Evolutionary conservation across 64 coral and sea anemone genomes (phyloP), one percentile per base, ranked within the genome.

Genomic region (Pocillopora verrucosa): DNA sequence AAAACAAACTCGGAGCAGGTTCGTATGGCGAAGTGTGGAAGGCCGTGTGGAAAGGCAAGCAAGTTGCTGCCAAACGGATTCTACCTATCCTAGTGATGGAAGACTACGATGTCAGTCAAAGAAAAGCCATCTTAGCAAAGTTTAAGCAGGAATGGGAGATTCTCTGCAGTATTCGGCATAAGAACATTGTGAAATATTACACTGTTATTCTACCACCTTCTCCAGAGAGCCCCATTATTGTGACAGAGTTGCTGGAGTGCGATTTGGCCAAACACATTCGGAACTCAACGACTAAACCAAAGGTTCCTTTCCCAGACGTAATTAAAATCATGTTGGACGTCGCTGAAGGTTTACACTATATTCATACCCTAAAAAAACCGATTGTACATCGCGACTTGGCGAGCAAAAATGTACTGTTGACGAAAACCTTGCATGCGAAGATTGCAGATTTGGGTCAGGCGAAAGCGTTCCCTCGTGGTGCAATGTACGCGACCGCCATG

Each of bases 121-220:
- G 87, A 34, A 80, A 65, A 10, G 88, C 86, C 16, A 78, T 90
- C 62, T 70, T 93, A 14, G 77, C 79, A 16, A 96, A 78, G 36
- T 89, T 89, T 86, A 78, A 93, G 85, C 64, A 61, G 51, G 95
- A 96, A 60, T 96, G 95, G 95, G 91, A 93, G 59, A 57, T 96
- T 15, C 79, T 96, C 70, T 56, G 60, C 22, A 83, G 30, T 67
- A 72, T 96, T 12, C 87, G 91, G 22, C 95, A 96, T 56, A 83
- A 84, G n/a, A 96, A 96, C 12, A 93, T 96, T 60, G 95, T 96
- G 5, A 62, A 91, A 72, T 96, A 96, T 85, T 93, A 83, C 70
- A 96, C 95, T 16, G 88, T 96, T 36, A 93, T 96, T 16, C 22
- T 93, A 11, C 87, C 90, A 15, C 87, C 90, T 22, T 30, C 79